Evolutionary conservation across 1,140 invertebrate genomes (phyloP).

Genomic region (Drosophila simulans): DNA sequence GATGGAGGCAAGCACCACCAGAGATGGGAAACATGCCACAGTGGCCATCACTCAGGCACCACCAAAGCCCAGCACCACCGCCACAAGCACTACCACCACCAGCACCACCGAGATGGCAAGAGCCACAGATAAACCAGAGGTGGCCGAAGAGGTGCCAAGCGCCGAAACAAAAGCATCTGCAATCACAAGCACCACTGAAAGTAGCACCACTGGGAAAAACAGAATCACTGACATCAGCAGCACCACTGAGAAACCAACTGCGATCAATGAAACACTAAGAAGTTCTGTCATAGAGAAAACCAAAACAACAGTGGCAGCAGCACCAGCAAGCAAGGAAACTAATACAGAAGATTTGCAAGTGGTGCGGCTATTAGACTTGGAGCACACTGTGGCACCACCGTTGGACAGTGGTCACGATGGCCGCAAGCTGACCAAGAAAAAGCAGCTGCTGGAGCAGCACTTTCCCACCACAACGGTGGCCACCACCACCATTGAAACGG

Average conservation of each 20-base stretch:
- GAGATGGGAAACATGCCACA: background rate
- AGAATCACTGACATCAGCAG: background rate
- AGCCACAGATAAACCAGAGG: constrained; percentile 1
- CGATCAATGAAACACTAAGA: background rate
- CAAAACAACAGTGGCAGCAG: background rate
- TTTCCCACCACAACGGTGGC: constrained; percentile 34
- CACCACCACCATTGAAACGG: constrained; percentile 24
- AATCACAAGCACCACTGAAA: constrained; percentile 1
- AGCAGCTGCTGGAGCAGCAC: constrained; percentile 77
- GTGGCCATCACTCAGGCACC: background rate
- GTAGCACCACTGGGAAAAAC: constrained; percentile 7
- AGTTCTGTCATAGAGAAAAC: too few species aligned
- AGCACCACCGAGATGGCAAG: constrained; percentile 1
- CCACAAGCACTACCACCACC: constrained; percentile 2
- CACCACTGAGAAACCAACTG: background rate
- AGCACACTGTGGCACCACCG: constrained; percentile 56
- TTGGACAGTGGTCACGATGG: constrained; percentile 74
- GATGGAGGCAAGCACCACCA: constrained; percentile 39
- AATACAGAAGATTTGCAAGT: constrained; percentile 11
- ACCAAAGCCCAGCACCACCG: background rate
- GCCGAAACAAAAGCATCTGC: background rate
- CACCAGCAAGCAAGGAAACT: background rate
- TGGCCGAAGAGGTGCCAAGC: background rate
- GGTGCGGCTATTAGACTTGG: constrained; percentile 68
- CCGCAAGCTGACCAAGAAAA: constrained; percentile 71